phyloP scores from a whole-genome alignment of 2,113 vertebrate species.

The Misgurnus mizolepis region DNA sequence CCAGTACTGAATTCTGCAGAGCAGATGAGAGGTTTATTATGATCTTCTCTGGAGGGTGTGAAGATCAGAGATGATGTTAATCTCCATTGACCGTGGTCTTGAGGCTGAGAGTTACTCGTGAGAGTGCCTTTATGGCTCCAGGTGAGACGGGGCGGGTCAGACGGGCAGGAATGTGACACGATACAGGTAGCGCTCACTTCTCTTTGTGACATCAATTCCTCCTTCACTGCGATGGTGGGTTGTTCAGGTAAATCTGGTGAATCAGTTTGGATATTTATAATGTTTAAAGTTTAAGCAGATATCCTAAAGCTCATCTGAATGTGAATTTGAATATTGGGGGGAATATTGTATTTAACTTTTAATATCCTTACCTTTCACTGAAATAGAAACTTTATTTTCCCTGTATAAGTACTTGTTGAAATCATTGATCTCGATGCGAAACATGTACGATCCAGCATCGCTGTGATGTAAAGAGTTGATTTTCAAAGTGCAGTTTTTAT shows the following conservation, averaged over 20 bases:
- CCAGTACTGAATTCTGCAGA: no score
- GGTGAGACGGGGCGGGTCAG: slow-evolving; percentile 59
- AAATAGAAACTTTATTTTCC: slow-evolving; percentile 40
- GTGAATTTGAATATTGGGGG: background rate
- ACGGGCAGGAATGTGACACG: slow-evolving; percentile 65
- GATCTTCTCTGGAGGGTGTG: slow-evolving; percentile 47
- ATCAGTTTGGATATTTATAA: background rate
- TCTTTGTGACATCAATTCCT: slow-evolving; percentile 41
- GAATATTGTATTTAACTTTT: background rate
- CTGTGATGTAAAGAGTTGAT: slow-evolving; percentile 26
- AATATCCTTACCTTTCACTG: slow-evolving; percentile 51
- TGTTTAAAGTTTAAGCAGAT: no score
- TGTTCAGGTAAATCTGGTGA: slow-evolving; percentile 49
- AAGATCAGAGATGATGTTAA: slow-evolving; percentile 64
- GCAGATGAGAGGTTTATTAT: slow-evolving; percentile 54
- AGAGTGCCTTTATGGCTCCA: slow-evolving; percentile 64
- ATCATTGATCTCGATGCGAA: slow-evolving; percentile 65
- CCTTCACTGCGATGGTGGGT: slow-evolving; percentile 40
- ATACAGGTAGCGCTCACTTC: slow-evolving; percentile 59
- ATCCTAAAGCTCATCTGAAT: no score
- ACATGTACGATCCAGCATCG: slow-evolving; percentile 62
- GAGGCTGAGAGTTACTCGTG: slow-evolving; percentile 12
- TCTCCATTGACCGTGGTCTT: slow-evolving; percentile 55
- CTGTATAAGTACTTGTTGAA: slow-evolving; percentile 48
- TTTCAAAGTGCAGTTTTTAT: no score